These are phyloP conservation scores for Campylomormyrus numenius DNA, from an alignment of 2,113 vertebrate genomes.

Conservation along the genomic window DNA sequence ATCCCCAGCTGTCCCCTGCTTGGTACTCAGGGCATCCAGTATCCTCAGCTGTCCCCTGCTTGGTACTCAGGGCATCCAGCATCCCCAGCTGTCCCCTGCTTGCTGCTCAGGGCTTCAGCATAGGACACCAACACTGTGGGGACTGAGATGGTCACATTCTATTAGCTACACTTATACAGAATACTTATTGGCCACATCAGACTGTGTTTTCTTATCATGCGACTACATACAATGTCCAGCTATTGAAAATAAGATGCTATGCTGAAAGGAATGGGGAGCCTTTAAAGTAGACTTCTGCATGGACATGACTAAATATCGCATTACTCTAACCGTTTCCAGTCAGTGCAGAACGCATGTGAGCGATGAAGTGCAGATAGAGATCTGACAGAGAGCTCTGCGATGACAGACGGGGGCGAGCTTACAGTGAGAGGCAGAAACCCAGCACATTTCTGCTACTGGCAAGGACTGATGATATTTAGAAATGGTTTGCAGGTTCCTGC, in stretches of 20 bases:
- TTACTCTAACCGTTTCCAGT: constrained; percentile 35
- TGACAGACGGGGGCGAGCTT: constrained; percentile 36
- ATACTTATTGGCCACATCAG: background rate
- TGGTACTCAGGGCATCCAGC: background rate
- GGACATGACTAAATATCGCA: constrained; percentile 30
- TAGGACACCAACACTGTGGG: background rate
- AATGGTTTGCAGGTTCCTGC: background rate
- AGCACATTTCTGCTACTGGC: background rate
- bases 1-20: too few relatives aligned
- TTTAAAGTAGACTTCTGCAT: background rate
- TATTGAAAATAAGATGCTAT: background rate
- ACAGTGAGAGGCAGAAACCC: constrained; percentile 32
- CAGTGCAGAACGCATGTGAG: constrained; percentile 42
- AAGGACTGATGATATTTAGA: constrained; percentile 11
- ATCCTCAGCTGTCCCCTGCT: background rate
- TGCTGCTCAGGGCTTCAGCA: too few relatives aligned
- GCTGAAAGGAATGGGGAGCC: background rate
- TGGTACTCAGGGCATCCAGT: too few relatives aligned
- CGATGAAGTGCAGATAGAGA: constrained; percentile 45
- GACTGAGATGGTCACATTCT: background rate
- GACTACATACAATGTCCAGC: background rate
- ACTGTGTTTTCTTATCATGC: background rate
- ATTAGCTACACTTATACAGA: background rate
- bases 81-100: too few relatives aligned
- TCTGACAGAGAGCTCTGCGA: constrained; percentile 31